Base-by-base conservation (phyloP, 2,113 vertebrate species). In the Jacana jacana region DNA sequence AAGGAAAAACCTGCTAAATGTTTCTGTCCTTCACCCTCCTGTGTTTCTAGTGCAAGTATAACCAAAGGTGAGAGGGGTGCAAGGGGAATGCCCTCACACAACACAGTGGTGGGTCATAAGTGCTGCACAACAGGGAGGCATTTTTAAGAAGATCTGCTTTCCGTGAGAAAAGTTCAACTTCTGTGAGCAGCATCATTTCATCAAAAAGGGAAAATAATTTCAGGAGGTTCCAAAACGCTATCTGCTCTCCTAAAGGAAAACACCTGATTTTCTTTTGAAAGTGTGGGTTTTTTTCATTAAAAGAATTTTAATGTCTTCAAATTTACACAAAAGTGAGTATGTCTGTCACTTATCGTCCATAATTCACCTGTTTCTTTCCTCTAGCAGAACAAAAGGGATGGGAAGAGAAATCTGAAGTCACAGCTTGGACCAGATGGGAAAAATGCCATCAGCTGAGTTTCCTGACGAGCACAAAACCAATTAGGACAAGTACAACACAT, bases 241-340 rank as follows among this genome's bases (percentile, higher is more conserved):
- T 12, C 7, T 40, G 60, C 2, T 69, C 24, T 81, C 46, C 51
- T 61, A 54, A 57, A 75, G 17, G 33, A 76, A 81, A 65, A n/a
- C 11, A 86, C 4, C 7, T 7, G 4, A 24, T 25, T 88, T 93
- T 39, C 25, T 35, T 83, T 89, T 81, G 9, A 35, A 81, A 42
- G 7, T 2, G 1, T 4, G 6, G 4, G 0, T 0, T 1, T 44
- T 28, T 30, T 68, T 51, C 15, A 39, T 71, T 3, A 30, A 33
- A 78, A 86, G 2, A 25, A 51, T 57, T 12, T 57, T 61, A 22
- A 39, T 17, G 5, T 39, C 65, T 84, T 66, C 42, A 70, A 37
- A 71, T 79, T 49, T 52, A 30, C 40, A 35, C n/a, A 20, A 31
- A 73, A 84, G 12, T 27, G 37, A 68, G 3, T 28, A 23, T 60